phyloP scores from a whole-genome alignment of 2,888 invertebrate genomes.

The Agrotis puta region DNA sequence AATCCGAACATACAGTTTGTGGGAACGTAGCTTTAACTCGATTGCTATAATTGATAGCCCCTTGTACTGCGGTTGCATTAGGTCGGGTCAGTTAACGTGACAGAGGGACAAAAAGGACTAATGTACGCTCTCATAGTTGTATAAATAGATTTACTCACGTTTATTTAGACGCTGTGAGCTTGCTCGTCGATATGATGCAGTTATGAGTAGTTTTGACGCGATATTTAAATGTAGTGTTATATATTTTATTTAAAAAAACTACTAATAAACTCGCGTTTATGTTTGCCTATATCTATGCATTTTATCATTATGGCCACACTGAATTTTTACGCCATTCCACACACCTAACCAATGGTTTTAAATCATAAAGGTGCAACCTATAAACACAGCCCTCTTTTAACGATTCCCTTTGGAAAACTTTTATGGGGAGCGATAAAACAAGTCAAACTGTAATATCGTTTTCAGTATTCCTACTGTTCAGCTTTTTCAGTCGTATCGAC shows the following conservation, averaged over 20 bases:
- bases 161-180: not conserved
- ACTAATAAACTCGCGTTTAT: not conserved
- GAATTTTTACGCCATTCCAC: not conserved
- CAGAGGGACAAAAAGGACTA: slow-evolving; percentile 31
- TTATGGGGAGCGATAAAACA: slow-evolving; percentile 35
- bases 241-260: not conserved
- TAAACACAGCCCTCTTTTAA: slow-evolving; percentile 44
- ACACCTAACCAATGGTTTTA: not conserved
- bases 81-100: slow-evolving; percentile 37
- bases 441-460: slow-evolving; percentile 28
- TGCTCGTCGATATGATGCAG: not conserved
- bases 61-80: slow-evolving; percentile 38
- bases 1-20: slow-evolving; percentile 7
- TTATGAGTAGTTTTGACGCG: not conserved
- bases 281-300: no score
- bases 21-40: slow-evolving; percentile 27
- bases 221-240: not conserved
- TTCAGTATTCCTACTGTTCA: slow-evolving; percentile 2
- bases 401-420: slow-evolving; percentile 46
- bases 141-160: slow-evolving; percentile 28
- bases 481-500: not conserved
- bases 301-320: not conserved
- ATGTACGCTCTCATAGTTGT: slow-evolving; percentile 27
- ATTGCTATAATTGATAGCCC: slow-evolving; percentile 45
- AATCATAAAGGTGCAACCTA: slow-evolving; percentile 29